Base-by-base conservation (phyloP, 2,797 vertebrate genomes). In the Sebastes flavidus region DNA sequence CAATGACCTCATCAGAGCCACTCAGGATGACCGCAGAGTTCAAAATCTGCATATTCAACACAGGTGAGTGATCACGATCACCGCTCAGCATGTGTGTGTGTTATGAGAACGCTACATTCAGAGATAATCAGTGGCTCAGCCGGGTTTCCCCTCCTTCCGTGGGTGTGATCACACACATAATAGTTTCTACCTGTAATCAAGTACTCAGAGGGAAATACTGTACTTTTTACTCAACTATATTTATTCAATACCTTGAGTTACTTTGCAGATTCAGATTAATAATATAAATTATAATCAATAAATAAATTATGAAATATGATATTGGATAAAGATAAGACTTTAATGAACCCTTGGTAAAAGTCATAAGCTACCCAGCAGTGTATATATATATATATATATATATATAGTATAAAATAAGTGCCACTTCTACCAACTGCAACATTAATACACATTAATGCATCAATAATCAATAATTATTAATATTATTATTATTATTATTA, bases 31-130 rank as follows among this genome's bases (percentile, higher is more conserved):
- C 60, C 75, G 68, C 30, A n/a, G 72, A 67, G 32, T 66, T 52
- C 8, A 78, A 54, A 38, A 9, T 1, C 58, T 13, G 36, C 89
- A 91, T 92, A 3, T 8, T 36, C 55, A 58, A 18, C 46, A 58
- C 61, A 82, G 72, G 59, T 27, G 52, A 73, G 14, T 10, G 60
- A 38, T 29, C 14, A 5, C 3, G 1, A 36, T 56, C 24, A 18
- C 14, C 3, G 3, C 52, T 61, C 56, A 29, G 13, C 22, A 24
- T 62, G 55, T 42, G n/a, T 63, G 65, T 72, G 20, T 63, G 65
- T 72, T 65, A 38, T 22, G n/a, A 61, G 38, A 54, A 49, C n/a
- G 68, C 10, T 65, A 3, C 24, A n/a, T 42, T 54, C 24, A 71
- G 54, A 62, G 8, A 16, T 62, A 71, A 84, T 72, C 38, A 65